Conservation (phyloP, 2,113 vertebrate species). For the Ochotona princeps region DNA sequence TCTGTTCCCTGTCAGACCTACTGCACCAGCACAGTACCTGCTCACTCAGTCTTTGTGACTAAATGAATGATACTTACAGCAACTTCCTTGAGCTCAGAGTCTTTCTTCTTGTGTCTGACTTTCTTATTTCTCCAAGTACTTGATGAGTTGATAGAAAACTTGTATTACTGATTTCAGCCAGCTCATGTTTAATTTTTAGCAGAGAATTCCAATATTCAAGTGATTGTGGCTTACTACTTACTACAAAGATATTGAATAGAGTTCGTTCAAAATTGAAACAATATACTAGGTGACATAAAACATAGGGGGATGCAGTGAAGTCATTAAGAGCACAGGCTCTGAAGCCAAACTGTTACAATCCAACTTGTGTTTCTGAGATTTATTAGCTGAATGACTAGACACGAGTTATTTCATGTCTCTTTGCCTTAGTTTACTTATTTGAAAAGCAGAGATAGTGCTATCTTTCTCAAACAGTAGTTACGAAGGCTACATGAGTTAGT, state of each 20-base stretch:
- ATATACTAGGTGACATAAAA: conserved; percentile 17
- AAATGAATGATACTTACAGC: background rate
- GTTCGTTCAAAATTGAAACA: conserved; percentile 30
- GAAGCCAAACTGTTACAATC: conserved; percentile 28
- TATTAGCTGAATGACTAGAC: background rate
- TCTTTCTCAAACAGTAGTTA: conserved; percentile 5
- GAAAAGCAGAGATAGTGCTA: background rate
- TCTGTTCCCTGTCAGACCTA: background rate
- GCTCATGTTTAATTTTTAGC: conserved; percentile 50
- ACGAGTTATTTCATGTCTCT: background rate
- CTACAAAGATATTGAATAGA: conserved; percentile 44
- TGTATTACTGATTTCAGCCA: conserved; percentile 43
- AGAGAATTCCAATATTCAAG: conserved; percentile 4
- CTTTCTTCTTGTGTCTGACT: background rate
- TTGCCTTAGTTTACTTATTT: conserved; percentile 43
- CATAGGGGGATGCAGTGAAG: background rate
- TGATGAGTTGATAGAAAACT: conserved; percentile 39
- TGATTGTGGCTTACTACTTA: background rate
- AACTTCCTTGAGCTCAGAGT: background rate
- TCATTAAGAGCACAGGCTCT: background rate
- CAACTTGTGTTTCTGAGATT: background rate
- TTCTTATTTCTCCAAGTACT: conserved; percentile 5
- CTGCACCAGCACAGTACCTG: background rate
- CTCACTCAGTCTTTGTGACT: background rate
- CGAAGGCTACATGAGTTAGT: conserved; percentile 31